Evolutionary conservation across 2,888 invertebrate species (phyloP).

Genomic region (Sclerodermus sp.): DNA sequence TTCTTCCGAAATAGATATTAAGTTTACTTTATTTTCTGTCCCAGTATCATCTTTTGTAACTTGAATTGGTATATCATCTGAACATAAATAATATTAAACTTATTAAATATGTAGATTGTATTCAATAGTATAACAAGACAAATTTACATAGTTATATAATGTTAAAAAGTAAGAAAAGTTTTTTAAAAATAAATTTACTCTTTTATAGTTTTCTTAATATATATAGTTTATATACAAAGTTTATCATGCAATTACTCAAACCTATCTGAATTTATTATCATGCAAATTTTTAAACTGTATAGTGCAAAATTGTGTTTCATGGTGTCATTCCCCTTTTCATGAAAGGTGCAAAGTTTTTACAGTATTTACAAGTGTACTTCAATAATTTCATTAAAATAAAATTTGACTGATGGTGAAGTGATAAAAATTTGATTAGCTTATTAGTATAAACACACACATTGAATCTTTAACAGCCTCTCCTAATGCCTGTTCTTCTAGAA

Average conservation of each 20-base stretch:
- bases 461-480: conserved; percentile 47
- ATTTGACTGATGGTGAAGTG: conserved; percentile 42
- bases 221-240: too few relatives aligned
- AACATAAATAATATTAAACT: conserved; percentile 40
- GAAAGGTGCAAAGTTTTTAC: too few relatives aligned
- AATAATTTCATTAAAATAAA: too few relatives aligned
- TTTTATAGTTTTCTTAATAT: too few relatives aligned
- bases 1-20: conserved; percentile 73
- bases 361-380: too few relatives aligned
- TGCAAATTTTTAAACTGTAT: too few relatives aligned
- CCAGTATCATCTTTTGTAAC: conserved; percentile 65
- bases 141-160: too few relatives aligned
- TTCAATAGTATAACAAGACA: background rate
- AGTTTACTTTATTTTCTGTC: conserved; percentile 62
- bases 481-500: conserved; percentile 53
- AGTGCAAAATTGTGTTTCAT: too few relatives aligned
- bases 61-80: conserved; percentile 90
- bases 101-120: conserved; percentile 1
- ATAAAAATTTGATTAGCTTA: conserved; percentile 40
- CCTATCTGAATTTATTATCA: too few relatives aligned
- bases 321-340: too few relatives aligned
- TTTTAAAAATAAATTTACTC: conserved; percentile 10
- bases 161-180: conserved; percentile 1
- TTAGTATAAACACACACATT: conserved; percentile 36
- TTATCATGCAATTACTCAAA: too few relatives aligned